Conservation (phyloP, 2,888 invertebrate genomes). For the Cryptocephalus primarius region DNA sequence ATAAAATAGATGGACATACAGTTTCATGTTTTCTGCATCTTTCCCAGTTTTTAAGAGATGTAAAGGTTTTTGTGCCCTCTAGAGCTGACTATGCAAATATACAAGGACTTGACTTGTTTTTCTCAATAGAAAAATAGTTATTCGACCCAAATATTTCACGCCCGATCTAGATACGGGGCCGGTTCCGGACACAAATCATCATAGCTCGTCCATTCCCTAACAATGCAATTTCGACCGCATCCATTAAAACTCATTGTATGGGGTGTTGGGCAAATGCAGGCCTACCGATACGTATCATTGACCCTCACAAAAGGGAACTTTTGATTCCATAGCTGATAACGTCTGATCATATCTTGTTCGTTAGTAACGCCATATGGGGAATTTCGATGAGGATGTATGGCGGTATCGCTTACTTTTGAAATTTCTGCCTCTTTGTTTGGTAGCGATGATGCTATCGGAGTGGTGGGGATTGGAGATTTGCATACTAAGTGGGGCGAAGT, state of each 20-base stretch:
- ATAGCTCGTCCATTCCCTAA: slow-evolving; percentile 8
- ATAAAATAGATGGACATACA: no score
- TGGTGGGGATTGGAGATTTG: no score
- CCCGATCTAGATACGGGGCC: neutral
- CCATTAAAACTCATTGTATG: slow-evolving; percentile 23
- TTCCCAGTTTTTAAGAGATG: no score
- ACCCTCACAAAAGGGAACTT: slow-evolving; percentile 24
- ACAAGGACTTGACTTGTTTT: no score
- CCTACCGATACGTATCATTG: slow-evolving; percentile 30
- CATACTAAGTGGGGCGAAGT: no score
- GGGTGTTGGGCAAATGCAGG: slow-evolving; percentile 29
- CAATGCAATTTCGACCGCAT: slow-evolving; percentile 29
- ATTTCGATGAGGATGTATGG: slow-evolving; percentile 5
- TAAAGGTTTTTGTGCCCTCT: no score
- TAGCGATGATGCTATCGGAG: no score
- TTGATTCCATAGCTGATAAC: slow-evolving; percentile 22
- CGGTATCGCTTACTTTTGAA: neutral
- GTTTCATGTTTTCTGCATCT: no score
- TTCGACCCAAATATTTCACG: no score
- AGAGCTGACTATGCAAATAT: no score
- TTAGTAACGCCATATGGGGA: slow-evolving; percentile 20
- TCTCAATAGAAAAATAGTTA: no score
- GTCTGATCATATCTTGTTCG: slow-evolving; percentile 15
- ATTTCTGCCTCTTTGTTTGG: no score
- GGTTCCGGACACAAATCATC: slow-evolving; percentile 7